Percentiles rank a stretch among this genome's conserved stretches.
These are phyloP conservation scores for Pollenia griseotomentosa DNA, from an alignment of 2,888 invertebrate species.

Conservation along the genomic window DNA sequence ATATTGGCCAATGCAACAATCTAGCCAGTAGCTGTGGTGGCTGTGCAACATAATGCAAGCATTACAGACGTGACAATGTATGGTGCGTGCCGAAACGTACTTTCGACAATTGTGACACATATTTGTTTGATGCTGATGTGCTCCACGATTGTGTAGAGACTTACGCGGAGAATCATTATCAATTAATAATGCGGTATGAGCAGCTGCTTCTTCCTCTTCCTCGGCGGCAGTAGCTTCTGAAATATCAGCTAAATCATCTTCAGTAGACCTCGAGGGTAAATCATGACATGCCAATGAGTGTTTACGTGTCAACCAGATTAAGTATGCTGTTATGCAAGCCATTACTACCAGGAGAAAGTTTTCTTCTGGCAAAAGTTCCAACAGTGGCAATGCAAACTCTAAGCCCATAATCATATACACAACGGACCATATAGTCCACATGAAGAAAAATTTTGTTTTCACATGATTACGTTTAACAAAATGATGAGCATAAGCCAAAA, in stretches of 20 bases:
- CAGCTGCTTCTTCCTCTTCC: slow-evolving; percentile 80
- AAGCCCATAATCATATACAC: slow-evolving; percentile 88
- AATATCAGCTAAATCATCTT: slow-evolving; percentile 81
- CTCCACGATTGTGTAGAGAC: slow-evolving; percentile 77
- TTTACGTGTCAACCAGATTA: slow-evolving; percentile 78
- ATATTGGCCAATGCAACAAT: slow-evolving; percentile 92
- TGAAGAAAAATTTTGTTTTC: slow-evolving; percentile 89
- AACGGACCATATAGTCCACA: slow-evolving; percentile 90
- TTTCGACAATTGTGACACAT: slow-evolving; percentile 87
- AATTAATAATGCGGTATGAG: slow-evolving; percentile 79
- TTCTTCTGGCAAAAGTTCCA: slow-evolving; percentile 89
- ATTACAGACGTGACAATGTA: slow-evolving; percentile 93
- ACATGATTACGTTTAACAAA: slow-evolving; percentile 79
- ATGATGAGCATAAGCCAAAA: slow-evolving; percentile 79
- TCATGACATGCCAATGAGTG: slow-evolving; percentile 81
- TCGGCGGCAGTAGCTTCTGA: slow-evolving; percentile 81
- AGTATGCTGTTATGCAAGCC: slow-evolving; percentile 77
- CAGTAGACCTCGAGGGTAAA: slow-evolving; percentile 78
- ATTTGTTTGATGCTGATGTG: slow-evolving; percentile 78
- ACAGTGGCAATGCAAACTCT: slow-evolving; percentile 89
- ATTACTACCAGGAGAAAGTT: slow-evolving; percentile 86
- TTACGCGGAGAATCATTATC: slow-evolving; percentile 75
- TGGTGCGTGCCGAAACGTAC: slow-evolving; percentile 88
- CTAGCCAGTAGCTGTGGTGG: slow-evolving; percentile 93
- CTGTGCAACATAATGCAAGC: slow-evolving; percentile 91